Evolutionary conservation across 2,888 invertebrate genomes (phyloP).

Genomic region (Himalopsyche kuldschensis): DNA sequence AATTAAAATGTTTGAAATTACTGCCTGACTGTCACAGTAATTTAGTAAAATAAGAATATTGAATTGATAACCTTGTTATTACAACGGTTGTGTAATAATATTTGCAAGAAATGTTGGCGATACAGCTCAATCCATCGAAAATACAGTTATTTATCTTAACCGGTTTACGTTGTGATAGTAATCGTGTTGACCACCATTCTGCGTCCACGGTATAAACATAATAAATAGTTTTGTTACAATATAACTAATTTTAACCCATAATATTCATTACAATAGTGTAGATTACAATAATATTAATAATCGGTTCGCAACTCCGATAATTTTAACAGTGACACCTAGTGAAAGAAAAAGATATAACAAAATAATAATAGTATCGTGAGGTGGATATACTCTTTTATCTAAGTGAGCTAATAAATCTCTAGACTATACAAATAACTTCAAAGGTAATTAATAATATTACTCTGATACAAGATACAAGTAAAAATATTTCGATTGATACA

Average conservation of each 20-base stretch:
- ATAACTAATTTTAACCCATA: not conserved
- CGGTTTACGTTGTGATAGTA: no score
- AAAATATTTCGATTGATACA: slow-evolving; percentile 26
- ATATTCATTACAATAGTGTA: not conserved
- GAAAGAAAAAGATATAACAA: not conserved
- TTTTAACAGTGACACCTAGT: not conserved
- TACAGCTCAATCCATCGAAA: no score
- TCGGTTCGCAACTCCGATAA: not conserved
- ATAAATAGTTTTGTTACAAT: not conserved
- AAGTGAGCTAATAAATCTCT: slow-evolving; percentile 24
- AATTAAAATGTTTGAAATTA: no score
- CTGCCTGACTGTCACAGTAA: no score
- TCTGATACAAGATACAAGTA: slow-evolving; percentile 17
- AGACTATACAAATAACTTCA: slow-evolving; percentile 25
- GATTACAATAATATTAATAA: not conserved
- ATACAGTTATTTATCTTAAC: no score
- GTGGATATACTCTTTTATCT: not conserved
- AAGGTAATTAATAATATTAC: slow-evolving; percentile 10
- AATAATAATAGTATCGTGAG: not conserved
- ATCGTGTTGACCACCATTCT: not conserved
- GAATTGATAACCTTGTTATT: no score
- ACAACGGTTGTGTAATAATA: no score
- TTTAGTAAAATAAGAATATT: no score
- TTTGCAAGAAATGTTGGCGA: no score
- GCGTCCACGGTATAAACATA: not conserved